phyloP scores from a whole-genome alignment of 2,113 vertebrate species.

The Anser cygnoides region DNA sequence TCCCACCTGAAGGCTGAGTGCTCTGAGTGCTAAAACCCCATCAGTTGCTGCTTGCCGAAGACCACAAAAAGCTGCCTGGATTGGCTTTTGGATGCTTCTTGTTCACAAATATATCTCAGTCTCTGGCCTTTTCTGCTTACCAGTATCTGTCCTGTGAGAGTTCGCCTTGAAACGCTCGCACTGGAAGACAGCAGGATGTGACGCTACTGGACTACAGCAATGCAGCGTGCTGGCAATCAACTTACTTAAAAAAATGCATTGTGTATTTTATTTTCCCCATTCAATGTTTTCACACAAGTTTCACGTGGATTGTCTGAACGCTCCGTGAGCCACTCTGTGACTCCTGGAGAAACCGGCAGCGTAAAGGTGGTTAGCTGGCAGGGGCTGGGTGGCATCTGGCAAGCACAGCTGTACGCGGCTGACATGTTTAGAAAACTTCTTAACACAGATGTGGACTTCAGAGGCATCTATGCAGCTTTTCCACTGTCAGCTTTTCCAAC shows the following conservation, averaged over 20 bases:
- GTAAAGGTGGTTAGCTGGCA: neutral
- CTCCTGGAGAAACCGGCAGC: neutral
- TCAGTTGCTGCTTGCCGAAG: neutral
- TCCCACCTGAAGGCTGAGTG: neutral
- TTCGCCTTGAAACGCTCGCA: neutral
- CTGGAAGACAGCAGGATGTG: neutral
- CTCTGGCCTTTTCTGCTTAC: neutral
- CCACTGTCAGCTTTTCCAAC: neutral
- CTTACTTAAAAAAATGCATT: accelerated
- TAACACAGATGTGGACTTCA: neutral
- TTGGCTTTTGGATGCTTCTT: neutral
- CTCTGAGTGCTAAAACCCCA: neutral
- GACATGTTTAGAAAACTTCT: neutral
- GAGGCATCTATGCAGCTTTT: neutral
- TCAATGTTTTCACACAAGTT: neutral
- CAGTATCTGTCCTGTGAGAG: neutral
- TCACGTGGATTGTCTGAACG: neutral
- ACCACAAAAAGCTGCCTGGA: neutral
- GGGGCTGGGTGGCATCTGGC: neutral
- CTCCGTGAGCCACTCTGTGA: neutral
- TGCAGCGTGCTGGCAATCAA: neutral
- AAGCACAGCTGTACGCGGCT: neutral
- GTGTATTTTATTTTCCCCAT: neutral
- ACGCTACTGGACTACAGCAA: neutral
- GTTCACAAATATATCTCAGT: neutral